Percentiles rank a stretch among this genome's conserved stretches.
Evolutionary conservation across 2,888 invertebrate species (phyloP).

Genomic region (Julus scanicus): DNA sequence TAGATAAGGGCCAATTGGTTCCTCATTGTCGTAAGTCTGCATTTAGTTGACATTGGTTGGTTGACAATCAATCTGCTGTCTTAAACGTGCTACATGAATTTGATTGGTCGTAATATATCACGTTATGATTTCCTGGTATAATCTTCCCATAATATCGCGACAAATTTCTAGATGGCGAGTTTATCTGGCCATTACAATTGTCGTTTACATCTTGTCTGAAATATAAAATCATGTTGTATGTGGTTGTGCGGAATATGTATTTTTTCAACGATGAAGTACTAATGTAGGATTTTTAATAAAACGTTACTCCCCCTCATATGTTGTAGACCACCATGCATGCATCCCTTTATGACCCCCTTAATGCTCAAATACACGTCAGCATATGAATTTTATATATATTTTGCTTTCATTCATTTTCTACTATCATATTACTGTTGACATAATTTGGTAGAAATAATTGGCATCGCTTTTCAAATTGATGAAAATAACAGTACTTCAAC

Average conservation of each 20-base stretch:
- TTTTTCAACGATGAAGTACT: too few relatives aligned
- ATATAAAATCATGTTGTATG: not conserved
- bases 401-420: not conserved
- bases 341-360: not conserved
- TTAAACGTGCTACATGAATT: not conserved
- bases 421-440: not conserved
- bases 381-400: not conserved
- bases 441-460: conserved; percentile 19
- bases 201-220: not conserved
- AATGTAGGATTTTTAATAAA: not conserved
- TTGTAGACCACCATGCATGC: not conserved
- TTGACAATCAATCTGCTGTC: not conserved
- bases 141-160: not conserved
- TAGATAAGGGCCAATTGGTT: not conserved
- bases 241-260: too few relatives aligned
- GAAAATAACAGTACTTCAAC: not conserved
- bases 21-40: not conserved
- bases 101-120: conserved; percentile 11
- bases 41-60: not conserved
- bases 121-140: not conserved
- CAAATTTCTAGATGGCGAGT: not conserved
- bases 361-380: not conserved
- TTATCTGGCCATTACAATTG: not conserved
- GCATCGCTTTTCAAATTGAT: not conserved
- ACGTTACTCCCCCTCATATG: not conserved